Evolutionary conservation across 2,113 vertebrate genomes (phyloP).

Genomic region (Leptobrachium ailaonicum): DNA sequence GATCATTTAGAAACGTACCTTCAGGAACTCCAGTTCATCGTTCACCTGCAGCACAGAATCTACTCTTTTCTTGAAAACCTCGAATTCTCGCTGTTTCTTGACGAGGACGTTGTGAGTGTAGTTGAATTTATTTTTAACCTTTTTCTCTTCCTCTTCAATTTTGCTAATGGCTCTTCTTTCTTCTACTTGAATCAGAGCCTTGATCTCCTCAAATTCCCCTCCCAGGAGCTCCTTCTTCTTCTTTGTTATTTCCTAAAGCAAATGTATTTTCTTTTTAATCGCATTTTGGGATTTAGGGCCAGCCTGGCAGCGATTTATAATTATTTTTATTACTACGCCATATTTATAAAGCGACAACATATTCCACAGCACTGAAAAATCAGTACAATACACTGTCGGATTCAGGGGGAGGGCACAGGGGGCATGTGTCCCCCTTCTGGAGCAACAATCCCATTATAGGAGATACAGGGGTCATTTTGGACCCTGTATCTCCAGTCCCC

Average conservation of each 20-base stretch:
- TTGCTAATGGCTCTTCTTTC: constrained; percentile 63
- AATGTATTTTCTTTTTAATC: too few species aligned
- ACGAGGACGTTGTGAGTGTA: constrained; percentile 64
- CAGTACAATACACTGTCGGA: too few species aligned
- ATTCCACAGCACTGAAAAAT: too few species aligned
- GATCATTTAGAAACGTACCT: constrained; percentile 67
- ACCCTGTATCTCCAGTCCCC: too few species aligned
- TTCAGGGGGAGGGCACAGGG: too few species aligned
- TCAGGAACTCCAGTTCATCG: constrained; percentile 78
- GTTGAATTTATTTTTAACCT: constrained; percentile 66
- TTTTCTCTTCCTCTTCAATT: constrained; percentile 77
- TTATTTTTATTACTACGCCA: too few species aligned
- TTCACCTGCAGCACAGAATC: constrained; percentile 66
- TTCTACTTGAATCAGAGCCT: constrained; percentile 68
- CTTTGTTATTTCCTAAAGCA: constrained; percentile 66
- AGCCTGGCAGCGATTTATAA: too few species aligned
- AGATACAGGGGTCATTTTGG: too few species aligned
- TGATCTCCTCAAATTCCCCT: constrained; percentile 76
- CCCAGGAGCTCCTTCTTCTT: constrained; percentile 66
- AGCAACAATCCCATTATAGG: too few species aligned
- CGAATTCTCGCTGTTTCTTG: constrained; percentile 73
- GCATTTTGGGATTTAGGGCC: too few species aligned
- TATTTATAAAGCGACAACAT: too few species aligned
- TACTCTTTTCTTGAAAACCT: constrained; percentile 67
- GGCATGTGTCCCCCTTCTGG: too few species aligned